These are phyloP conservation scores for Melipona bicolor DNA, from an alignment of 2,888 invertebrate genomes.

Conservation along the genomic window DNA sequence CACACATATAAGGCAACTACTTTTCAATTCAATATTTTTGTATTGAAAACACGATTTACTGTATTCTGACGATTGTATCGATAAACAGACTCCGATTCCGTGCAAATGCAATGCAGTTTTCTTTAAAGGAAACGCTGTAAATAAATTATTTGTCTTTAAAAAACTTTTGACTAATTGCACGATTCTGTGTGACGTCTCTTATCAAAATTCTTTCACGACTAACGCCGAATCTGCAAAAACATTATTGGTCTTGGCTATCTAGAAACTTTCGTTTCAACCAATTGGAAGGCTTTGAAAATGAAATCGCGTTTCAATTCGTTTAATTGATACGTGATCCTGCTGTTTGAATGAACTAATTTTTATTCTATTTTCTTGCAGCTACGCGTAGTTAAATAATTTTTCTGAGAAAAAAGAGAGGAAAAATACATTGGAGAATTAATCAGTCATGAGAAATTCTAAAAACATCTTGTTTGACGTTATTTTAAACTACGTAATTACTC, in stretches of 20 bases:
- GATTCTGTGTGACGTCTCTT: constrained; percentile 60
- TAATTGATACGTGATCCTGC: not conserved
- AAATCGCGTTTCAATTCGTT: constrained; percentile 34
- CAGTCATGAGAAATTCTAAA: not conserved
- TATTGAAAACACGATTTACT: constrained; percentile 43
- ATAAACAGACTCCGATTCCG: constrained; percentile 24
- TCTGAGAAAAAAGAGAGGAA: too few relatives aligned
- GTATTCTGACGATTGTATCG: constrained; percentile 23
- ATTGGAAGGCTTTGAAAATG: constrained; percentile 42
- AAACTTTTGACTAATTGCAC: constrained; percentile 61
- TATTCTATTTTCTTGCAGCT: not conserved
- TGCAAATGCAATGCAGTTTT: constrained; percentile 11
- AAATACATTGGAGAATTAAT: not conserved
- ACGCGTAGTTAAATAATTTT: not conserved
- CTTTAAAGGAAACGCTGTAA: constrained; percentile 19
- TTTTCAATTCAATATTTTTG: constrained; percentile 48
- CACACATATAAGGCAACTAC: constrained; percentile 59
- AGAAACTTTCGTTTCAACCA: constrained; percentile 49
- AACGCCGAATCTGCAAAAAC: constrained; percentile 56
- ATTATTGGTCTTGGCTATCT: constrained; percentile 52
- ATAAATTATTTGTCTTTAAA: constrained; percentile 58
- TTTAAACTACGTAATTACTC: constrained; percentile 8
- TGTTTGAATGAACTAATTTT: constrained; percentile 36
- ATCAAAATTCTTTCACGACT: constrained; percentile 62
- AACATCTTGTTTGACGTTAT: not conserved